These are phyloP conservation scores for Drosophila siamana DNA, from an alignment of 2,888 invertebrate genomes.

Conservation along the genomic window DNA sequence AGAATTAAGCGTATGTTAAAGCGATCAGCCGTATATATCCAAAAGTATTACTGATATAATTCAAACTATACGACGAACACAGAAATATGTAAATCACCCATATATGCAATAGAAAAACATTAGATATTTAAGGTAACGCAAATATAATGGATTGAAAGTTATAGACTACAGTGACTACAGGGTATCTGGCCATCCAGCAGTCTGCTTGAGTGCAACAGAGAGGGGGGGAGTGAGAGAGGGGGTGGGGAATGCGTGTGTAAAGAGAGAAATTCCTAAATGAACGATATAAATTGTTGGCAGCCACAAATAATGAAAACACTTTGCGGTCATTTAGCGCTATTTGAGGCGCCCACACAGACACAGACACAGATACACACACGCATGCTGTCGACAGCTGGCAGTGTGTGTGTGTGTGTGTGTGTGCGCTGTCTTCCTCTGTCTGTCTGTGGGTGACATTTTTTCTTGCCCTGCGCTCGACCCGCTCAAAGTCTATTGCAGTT, in stretches of 20 bases:
- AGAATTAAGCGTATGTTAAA: too few species aligned
- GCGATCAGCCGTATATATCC: too few species aligned
- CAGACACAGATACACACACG: slow-evolving; percentile 35
- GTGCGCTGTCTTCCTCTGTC: slow-evolving; percentile 20
- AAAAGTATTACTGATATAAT: too few species aligned
- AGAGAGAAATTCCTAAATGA: slow-evolving; percentile 82
- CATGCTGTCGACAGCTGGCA: slow-evolving; percentile 62
- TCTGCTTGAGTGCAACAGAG: neutral
- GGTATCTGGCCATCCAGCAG: neutral
- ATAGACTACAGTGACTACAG: too few species aligned
- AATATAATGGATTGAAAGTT: too few species aligned
- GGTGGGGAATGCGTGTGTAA: slow-evolving; percentile 27
- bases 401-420: slow-evolving; percentile 22
- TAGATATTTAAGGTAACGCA: too few species aligned
- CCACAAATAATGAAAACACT: slow-evolving; percentile 81
- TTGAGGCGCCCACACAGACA: slow-evolving; percentile 59
- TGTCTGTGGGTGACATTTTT: slow-evolving; percentile 55
- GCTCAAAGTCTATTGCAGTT: slow-evolving; percentile 76
- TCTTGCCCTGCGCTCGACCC: slow-evolving; percentile 44
- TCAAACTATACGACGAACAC: too few species aligned
- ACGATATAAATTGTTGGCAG: slow-evolving; percentile 83
- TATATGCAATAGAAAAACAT: too few species aligned
- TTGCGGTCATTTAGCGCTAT: slow-evolving; percentile 80
- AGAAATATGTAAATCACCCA: too few species aligned
- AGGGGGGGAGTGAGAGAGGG: neutral